phyloP scores from a whole-genome alignment of 1,140 invertebrate species.

The Aphidius gifuensis region DNA sequence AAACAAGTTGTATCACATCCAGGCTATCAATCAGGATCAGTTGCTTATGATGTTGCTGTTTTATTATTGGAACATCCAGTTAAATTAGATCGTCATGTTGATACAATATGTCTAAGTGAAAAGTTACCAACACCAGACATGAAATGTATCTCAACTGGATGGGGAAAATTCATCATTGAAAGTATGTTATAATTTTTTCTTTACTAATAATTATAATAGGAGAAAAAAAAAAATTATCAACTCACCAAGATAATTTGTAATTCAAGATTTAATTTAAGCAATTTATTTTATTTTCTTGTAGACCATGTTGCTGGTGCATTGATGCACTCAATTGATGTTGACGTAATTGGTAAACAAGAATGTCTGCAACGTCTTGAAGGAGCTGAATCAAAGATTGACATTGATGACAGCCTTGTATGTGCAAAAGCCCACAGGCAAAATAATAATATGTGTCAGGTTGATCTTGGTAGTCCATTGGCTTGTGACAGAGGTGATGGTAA shows the following conservation, averaged over 20 bases:
- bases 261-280: constrained; percentile 4
- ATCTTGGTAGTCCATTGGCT: constrained; percentile 73
- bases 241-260: constrained; percentile 1
- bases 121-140: constrained; percentile 46
- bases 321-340: constrained; percentile 70
- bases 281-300: constrained; percentile 43
- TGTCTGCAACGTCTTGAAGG: constrained; percentile 51
- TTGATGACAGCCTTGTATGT: constrained; percentile 43
- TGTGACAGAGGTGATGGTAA: constrained; percentile 67
- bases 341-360: constrained; percentile 60
- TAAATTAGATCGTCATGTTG: constrained; percentile 68
- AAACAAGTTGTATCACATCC: constrained; percentile 70
- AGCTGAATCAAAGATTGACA: constrained; percentile 30
- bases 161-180: constrained; percentile 76
- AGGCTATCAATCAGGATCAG: constrained; percentile 61
- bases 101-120: constrained; percentile 67
- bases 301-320: constrained; percentile 69
- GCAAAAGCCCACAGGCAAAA: constrained; percentile 37
- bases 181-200: constrained; percentile 55
- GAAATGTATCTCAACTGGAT: constrained; percentile 75
- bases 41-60: constrained; percentile 71
- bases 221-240: neutral
- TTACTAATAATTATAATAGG: neutral
- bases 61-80: constrained; percentile 63
- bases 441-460: constrained; percentile 61